Evolutionary conservation across 92 coral and sea anemone genomes (phyloP), one percentile per base, ranked within the genome.

Genomic region (Epizoanthus illoricatus): DNA sequence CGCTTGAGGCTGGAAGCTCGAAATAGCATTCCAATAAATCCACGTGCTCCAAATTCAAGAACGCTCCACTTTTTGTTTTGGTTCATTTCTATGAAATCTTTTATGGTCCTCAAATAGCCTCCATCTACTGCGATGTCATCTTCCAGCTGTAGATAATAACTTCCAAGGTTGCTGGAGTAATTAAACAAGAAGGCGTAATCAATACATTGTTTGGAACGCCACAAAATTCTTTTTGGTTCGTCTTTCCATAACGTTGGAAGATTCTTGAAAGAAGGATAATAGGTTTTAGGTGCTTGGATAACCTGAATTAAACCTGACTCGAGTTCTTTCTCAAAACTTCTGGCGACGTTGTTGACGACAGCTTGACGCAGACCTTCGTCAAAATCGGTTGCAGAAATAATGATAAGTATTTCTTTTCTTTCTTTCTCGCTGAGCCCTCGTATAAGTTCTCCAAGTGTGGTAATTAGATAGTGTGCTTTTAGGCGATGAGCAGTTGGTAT

Each of bases 21-120:
- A 81, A 85, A 92, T 55, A 92, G 87, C 91, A 92, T 90, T 7
- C 97, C 97, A 81, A 92, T 90, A 55, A 92, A 92, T 3, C 97
- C 97, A 54, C 91, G 68, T 0, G 91, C 85, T 18, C 97, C 97
- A 70, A 92, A 92, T 75, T 92, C 93, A 16, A 92, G 85, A 40
- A 90, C 89, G 52, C 93, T 90, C 97, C 97, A 92, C 36, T 85
- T 85, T 9, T 84, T 86, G n/a, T 45, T 7, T 5, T 75, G 39
- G 71, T 85, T 41, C 18, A 16, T 61, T 61, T 39, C 68, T 15
- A 92, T 92, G 68, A 89, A 86, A 3, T 58, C n/a, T 66, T 92
- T 92, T 39, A 92, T 92, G n/a, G 71, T 75, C 41, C 80, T 73
- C 24, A 89, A 84, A 81, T 92, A 92, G 5, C 85, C 84, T 21